Conservation (phyloP, 2,888 invertebrate species). For the Acleris holmiana region DNA sequence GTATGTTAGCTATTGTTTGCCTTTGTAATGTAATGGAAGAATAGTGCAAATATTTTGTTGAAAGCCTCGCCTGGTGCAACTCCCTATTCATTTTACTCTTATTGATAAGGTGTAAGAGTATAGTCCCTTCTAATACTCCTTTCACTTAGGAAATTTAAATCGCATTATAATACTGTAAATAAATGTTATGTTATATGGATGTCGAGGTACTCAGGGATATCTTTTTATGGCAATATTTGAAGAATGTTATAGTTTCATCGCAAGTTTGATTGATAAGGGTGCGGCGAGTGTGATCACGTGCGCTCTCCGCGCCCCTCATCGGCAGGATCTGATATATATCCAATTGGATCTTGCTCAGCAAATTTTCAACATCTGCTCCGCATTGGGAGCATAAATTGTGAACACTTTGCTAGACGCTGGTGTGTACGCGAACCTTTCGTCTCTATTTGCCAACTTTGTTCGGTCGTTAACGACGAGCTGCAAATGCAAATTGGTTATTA, state of each 20-base stretch:
- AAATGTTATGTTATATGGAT: no score
- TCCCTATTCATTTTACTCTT: no score
- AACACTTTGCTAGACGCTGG: slow-evolving; percentile 24
- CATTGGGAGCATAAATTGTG: slow-evolving; percentile 37
- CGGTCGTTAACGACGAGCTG: not conserved
- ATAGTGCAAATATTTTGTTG: not conserved
- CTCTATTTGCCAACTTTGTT: slow-evolving; percentile 3
- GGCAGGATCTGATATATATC: slow-evolving; percentile 53
- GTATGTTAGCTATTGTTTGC: slow-evolving; percentile 50
- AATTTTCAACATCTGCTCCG: slow-evolving; percentile 56
- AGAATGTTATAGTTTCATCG: slow-evolving; percentile 59
- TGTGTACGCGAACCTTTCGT: slow-evolving; percentile 4
- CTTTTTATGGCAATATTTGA: slow-evolving; percentile 39
- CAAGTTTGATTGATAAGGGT: slow-evolving; percentile 68
- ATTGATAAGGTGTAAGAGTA: no score
- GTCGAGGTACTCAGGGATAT: no score
- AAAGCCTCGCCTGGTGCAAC: not conserved
- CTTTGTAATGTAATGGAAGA: slow-evolving; percentile 39
- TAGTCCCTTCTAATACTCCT: no score
- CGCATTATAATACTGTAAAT: no score
- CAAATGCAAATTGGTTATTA: slow-evolving; percentile 1
- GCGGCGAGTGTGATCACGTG: slow-evolving; percentile 45
- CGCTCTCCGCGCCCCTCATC: slow-evolving; percentile 43
- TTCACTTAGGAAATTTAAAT: no score
- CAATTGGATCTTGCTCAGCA: slow-evolving; percentile 55